A percentile compares a stretch with the other conserved stretches of the same genome.
Conservation (phyloP, 2,888 invertebrate species). For the Callimorpha dominula region DNA sequence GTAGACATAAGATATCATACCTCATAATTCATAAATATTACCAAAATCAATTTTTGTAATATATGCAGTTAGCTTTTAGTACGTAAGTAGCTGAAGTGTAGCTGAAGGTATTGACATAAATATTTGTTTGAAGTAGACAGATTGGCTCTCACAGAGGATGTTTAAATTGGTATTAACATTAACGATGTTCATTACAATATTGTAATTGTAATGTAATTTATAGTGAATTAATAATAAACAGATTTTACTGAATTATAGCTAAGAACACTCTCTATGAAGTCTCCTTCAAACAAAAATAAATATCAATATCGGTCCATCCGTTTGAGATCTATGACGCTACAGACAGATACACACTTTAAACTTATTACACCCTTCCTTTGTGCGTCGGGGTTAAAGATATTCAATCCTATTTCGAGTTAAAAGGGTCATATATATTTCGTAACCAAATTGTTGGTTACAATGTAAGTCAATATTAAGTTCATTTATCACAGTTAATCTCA, state of each 20-base stretch:
- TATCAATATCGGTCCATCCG: no score
- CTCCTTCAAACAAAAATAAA: no score
- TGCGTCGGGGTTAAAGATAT: not conserved
- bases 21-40: not conserved
- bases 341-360: no score
- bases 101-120: not conserved
- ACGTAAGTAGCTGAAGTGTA: not conserved
- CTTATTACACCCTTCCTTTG: no score
- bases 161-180: not conserved
- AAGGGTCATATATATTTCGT: not conserved
- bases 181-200: not conserved
- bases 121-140: not conserved
- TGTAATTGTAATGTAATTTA: no score
- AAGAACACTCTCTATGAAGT: no score
- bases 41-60: not conserved
- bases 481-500: slow-evolving; percentile 25
- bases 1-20: not conserved
- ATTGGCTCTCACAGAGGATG: not conserved
- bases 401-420: not conserved
- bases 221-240: no score
- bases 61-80: not conserved
- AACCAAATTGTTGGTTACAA: not conserved
- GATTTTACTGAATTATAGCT: no score
- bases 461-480: slow-evolving; percentile 12
- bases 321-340: no score